These are phyloP conservation scores for Drosophila pseudoobscura DNA, from an alignment of 1,140 invertebrate genomes.

Conservation along the genomic window DNA sequence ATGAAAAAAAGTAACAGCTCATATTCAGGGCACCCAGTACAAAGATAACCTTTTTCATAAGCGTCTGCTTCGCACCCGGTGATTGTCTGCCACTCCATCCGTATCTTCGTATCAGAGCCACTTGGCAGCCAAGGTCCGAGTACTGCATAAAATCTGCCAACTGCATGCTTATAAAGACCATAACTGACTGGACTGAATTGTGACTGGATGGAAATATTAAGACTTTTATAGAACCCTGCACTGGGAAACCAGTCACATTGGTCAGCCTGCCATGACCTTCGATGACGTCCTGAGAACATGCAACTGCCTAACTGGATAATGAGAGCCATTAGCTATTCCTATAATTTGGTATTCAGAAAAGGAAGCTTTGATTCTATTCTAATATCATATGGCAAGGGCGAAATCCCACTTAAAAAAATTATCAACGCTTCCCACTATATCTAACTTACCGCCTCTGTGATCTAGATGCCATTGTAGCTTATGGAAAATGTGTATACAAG, in stretches of 20 bases:
- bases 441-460: no score
- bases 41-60: background rate
- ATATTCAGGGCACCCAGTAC: no score
- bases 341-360: background rate
- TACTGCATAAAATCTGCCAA: constrained; percentile 5
- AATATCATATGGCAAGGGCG: no score
- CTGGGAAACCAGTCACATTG: no score
- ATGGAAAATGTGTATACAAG: no score
- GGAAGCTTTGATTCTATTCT: background rate
- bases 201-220: background rate
- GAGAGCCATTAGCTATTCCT: constrained; percentile 4
- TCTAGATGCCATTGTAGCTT: no score
- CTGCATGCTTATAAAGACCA: background rate
- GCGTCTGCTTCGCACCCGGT: background rate
- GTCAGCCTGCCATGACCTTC: background rate
- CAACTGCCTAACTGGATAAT: constrained; percentile 1
- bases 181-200: background rate
- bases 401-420: no score
- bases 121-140: background rate
- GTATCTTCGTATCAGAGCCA: background rate
- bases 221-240: no score
- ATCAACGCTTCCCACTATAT: no score
- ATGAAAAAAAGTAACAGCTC: background rate
- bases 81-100: constrained; percentile 16
- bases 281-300: constrained; percentile 1